These are phyloP conservation scores for Rugalucina vietnamica DNA, from an alignment of 2,888 invertebrate species.

Conservation along the genomic window DNA sequence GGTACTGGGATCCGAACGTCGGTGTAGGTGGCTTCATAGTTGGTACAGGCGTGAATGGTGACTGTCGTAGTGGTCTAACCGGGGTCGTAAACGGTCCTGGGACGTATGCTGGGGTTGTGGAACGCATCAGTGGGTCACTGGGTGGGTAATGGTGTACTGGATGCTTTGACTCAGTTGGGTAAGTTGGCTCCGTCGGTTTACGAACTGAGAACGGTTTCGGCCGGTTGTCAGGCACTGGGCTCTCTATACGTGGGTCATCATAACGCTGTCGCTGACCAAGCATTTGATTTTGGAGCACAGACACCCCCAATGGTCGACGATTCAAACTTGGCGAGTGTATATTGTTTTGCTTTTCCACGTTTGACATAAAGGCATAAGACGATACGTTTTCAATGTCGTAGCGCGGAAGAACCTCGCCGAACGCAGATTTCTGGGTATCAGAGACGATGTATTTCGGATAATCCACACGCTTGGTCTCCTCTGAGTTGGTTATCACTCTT, in stretches of 20 bases:
- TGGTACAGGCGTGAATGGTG: not conserved
- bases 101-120: not conserved
- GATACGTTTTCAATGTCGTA: not conserved
- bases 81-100: not conserved
- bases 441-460: not conserved
- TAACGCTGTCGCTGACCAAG: not conserved
- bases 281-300: constrained; percentile 47
- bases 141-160: not conserved
- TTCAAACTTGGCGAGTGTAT: not conserved
- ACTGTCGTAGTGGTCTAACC: not conserved
- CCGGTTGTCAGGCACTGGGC: not conserved
- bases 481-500: not conserved
- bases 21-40: not conserved
- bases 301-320: constrained; percentile 53
- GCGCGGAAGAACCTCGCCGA: not conserved
- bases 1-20: not conserved
- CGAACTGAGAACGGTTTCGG: not conserved
- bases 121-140: not conserved
- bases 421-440: not conserved
- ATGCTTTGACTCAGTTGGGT: not conserved
- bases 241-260: not conserved
- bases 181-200: not conserved
- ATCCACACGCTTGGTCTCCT: not conserved
- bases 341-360: not conserved
- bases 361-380: not conserved